Base-by-base conservation (phyloP, 2,888 invertebrate genomes). In the Drosophila acutilabella region DNA sequence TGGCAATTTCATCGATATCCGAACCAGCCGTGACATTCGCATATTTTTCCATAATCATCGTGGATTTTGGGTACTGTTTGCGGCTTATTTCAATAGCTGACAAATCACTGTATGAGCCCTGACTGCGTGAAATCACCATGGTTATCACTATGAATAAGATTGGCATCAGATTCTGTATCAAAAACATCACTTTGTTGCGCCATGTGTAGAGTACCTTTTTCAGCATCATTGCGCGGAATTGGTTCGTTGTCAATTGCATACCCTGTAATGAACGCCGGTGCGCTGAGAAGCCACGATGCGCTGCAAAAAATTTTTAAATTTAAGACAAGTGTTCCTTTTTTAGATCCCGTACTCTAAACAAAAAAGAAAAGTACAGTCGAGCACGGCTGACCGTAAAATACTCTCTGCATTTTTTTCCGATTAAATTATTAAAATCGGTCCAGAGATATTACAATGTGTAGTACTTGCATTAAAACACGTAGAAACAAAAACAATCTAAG, bases 91-190 rank as follows among this genome's bases (percentile, higher is more conserved):
- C 78, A 4, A 92, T 85, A 0, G 94, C 90, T 0, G 94, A 94
- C 13, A 95, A 92, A 48, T 93, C 93, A 0, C 91, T 89, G 48
- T 90, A 91, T 3, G 78, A 73, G 18, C 87, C 84, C 64, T 93
- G 91, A 10, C 93, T 93, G 68, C 93, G 92, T 1, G 94, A 90
- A n/a, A 95, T 94, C 0, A 96, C 89, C 18, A 96, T 93, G 0
- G 95, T 94, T 41, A 95, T 90, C 13, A 93, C 93, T 77, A 94
- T 94, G 93, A 94, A 95, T 59, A 95, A 71, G 0, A 96, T 92
- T 0, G 97, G 96, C 56, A 97, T 94, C 2, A 95, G 71, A 20
- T 96, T 93, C 92, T 96, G 96, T 59, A 96, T 92, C 1, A 94
- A 20, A 23, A 94, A 92, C 5, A 96, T 90, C 45, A 95, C 89